Base-by-base conservation (phyloP, 2,888 invertebrate genomes). In the Xylota segnis region DNA sequence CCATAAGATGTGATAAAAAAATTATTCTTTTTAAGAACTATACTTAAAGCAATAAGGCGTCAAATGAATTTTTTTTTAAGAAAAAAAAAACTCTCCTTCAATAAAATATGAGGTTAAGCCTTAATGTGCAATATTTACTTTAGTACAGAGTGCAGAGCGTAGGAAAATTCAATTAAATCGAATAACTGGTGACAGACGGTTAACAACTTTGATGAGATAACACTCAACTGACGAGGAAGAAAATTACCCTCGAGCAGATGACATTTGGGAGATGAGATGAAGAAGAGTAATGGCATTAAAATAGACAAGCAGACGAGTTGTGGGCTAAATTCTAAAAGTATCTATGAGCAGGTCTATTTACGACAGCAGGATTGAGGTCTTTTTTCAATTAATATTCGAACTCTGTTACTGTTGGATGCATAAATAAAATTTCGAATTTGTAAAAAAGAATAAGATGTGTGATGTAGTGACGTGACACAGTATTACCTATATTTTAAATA, bases 91-190 rank as follows among this genome's bases (percentile, higher is more conserved):
- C 10, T 14, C 18, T 14, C 16, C 5, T 29, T 40, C 29, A n/a
- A 16, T 54, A 10, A 40, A 23, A 16, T 10, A 40, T 37, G 27
- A 16, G 12, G 29, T 27, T 54, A 37, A 45, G 43, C 4, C 12
- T 29, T 32, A 29, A 70, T 45, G 18, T 58, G 56, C 18, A 43
- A n/a, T 29, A 9, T 29, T 9, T 50, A 14, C 37, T 66, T 14
- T 29, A 7, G 3, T 27, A 43, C 14, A 14, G n/a, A 27, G 59
- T 23, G 18, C 9, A 27, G 6, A 23, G 34, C 16, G 18, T 27
- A 14, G 37, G 23, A 6, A 56, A 18, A 56, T 52, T 34, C 27
- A 65, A 32, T 65, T 50, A 52, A 50, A 50, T 50, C 37, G 34
- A 37, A 34, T 34, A 18, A 32, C 16, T 34, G 14, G 14, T 27